Conservation (phyloP, 2,888 invertebrate genomes). For the Opisthograptis luteolata region DNA sequence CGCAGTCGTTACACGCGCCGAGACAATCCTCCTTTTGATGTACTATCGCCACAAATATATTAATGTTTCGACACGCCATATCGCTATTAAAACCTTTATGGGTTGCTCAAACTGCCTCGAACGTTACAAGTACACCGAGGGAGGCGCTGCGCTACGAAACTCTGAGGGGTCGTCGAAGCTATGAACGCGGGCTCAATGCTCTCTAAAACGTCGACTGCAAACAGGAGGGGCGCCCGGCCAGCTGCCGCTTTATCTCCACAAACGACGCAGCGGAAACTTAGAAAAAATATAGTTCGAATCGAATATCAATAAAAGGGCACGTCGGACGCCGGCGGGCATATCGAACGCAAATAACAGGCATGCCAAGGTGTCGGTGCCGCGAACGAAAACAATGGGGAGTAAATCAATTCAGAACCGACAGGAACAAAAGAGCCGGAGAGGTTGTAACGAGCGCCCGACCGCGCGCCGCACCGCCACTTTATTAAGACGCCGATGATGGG, state of each 20-base stretch:
- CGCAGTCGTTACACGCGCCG: constrained; percentile 33
- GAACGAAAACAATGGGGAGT: constrained; percentile 65
- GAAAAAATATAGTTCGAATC: constrained; percentile 55
- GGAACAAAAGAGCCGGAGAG: constrained; percentile 62
- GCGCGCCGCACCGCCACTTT: constrained; percentile 50
- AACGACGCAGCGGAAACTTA: constrained; percentile 53
- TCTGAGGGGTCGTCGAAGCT: constrained; percentile 56
- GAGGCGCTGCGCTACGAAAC: constrained; percentile 55
- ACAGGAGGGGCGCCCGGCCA: constrained; percentile 63
- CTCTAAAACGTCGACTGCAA: constrained; percentile 62
- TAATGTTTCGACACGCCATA: constrained; percentile 76
- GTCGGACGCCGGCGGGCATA: constrained; percentile 46
- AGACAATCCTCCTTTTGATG: constrained; percentile 60
- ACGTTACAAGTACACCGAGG: constrained; percentile 60
- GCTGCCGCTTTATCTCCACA: constrained; percentile 70
- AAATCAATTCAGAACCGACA: constrained; percentile 69
- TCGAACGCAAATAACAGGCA: constrained; percentile 54
- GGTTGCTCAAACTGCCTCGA: constrained; percentile 55
- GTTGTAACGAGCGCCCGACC: constrained; percentile 55
- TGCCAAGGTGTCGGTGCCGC: constrained; percentile 38
- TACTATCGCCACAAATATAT: constrained; percentile 68
- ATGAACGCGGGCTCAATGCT: constrained; percentile 55
- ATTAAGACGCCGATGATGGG: constrained; percentile 62
- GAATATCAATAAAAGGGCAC: constrained; percentile 60
- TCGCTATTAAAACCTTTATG: constrained; percentile 75